Base-by-base conservation (phyloP, 2,888 invertebrate genomes). In the Drosophila dives region DNA sequence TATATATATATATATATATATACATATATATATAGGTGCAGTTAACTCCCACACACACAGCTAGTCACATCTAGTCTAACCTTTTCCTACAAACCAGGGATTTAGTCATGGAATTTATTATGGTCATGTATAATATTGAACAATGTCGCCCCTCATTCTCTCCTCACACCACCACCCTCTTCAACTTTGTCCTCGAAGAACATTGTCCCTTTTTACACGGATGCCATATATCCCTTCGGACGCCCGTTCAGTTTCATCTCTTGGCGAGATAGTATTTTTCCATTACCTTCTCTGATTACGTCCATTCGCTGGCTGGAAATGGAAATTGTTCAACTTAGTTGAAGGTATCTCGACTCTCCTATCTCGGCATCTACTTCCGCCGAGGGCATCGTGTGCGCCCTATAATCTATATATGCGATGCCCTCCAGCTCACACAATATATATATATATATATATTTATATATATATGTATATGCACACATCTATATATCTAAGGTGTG, bases 41-140 rank as follows among this genome's bases (percentile, higher is more conserved):
- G 56, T 32, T 34, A 20, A 36, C 48, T 40, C 36, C 32, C 45
- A 51, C 55, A 53, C 32, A 48, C 64, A 63, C 40, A 64, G 80
- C 72, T 73, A 69, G 83, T 75, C 86, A 87, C 86, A 89, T 86
- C 89, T 89, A 87, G 87, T 89, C 89, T 81, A 88, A 87, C 88
- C 89, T 87, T 86, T 86, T 89, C 78, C 86, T 89, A 81, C 81
- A 78, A 77, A 83, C 79, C 82, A 72, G 72, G 86, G 86, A 87
- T 88, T 87, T 89, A 83, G 86, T 65, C 75, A 86, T 80, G 81
- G 90, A 87, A 87, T 87, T 87, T 87, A 87, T 87, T 89, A 87
- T 87, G 87, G 78, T 84, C 84, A 85, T 88, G 88, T 89, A 81
- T 85, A 85, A 89, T 89, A 86, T 88, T 75, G 83, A 89, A 89